Base-by-base conservation (phyloP, 2,797 vertebrate species). In the Notoglanidium macrostoma region DNA sequence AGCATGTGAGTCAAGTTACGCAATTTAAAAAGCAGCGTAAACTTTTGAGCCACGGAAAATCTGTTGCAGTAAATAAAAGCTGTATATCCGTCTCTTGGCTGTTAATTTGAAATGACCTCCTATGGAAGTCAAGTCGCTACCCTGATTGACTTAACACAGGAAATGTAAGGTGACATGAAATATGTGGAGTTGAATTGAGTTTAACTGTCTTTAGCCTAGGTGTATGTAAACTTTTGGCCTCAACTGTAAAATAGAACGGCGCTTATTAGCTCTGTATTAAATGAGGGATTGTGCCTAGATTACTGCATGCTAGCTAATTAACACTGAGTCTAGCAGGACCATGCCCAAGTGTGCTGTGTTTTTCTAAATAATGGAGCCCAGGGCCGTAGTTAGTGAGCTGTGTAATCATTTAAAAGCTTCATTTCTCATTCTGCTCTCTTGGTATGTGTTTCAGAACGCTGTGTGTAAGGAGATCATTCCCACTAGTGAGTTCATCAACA, bases 401-500 rank as follows among this genome's bases (percentile, higher is more conserved):
- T 67, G 55, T 85, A 12, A n/a, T 46, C 29, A 32, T 19, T 55
- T 32, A 10, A 54, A 55, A 77, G 51, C 54, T 40, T 26, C 17
- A 2, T 12, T 76, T 80, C 10, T 15, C 23, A 80, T 44, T 81
- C 8, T 9, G 1, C 15, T 76, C 10, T 61, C 12, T 63, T n/a
- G 35, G 46, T 57, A 0, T 86, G n/a, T 83, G 74, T 91, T 93
- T 83, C 92, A 99, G 98, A 99, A 99, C 94, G 97, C 98, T 87
- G 95, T 95, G 89, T 99, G 97, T 96, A 99, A 97, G 96, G 98
- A 99, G 94, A 97, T 99, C 91, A 97, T 99, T 93, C 92, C 97
- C 90, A 99, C 97, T 87, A 96, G 95, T 1, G 98, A 99, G 94
- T 99, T 99, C 91, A 99, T 97, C 90, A 99, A 99, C 95, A 99